Evolutionary conservation across 2,797 vertebrate genomes (phyloP).

Genomic region (Tamandua tetradactyla): DNA sequence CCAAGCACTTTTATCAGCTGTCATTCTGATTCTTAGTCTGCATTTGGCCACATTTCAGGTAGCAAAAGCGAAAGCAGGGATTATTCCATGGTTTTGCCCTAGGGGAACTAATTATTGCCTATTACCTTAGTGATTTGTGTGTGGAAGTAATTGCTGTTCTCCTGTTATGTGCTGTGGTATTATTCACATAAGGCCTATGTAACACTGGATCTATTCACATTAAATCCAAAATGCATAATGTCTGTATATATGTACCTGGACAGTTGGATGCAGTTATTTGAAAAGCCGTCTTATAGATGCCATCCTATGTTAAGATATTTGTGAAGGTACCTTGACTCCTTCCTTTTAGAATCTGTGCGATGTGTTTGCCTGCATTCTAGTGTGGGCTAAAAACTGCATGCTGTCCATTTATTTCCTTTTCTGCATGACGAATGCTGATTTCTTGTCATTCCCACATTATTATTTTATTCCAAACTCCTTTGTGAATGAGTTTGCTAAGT

Average conservation of each 20-base stretch:
- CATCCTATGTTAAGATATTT: neutral
- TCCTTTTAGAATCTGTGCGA: neutral
- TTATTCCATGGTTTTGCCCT: constrained; percentile 27
- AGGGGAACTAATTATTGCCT: constrained; percentile 37
- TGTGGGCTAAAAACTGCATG: neutral
- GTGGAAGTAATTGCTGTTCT: constrained; percentile 57
- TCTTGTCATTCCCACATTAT: neutral
- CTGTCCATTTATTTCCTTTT: neutral
- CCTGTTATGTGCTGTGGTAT: neutral
- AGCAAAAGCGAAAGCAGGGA: neutral
- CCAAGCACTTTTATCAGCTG: constrained; percentile 43
- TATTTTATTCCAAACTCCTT: constrained; percentile 43
- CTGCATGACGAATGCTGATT: neutral
- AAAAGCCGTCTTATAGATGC: neutral
- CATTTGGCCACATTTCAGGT: constrained; percentile 51
- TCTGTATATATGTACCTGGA: neutral
- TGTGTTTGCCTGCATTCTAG: neutral
- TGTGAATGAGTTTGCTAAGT: constrained; percentile 60
- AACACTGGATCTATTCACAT: neutral
- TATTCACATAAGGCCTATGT: neutral
- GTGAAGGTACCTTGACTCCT: neutral
- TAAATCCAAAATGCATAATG: neutral
- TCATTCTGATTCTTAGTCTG: constrained; percentile 53
- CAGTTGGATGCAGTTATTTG: neutral
- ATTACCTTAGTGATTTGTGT: constrained; percentile 37